Base-by-base conservation (phyloP, 2,797 vertebrate species). In the Mareca strepera region DNA sequence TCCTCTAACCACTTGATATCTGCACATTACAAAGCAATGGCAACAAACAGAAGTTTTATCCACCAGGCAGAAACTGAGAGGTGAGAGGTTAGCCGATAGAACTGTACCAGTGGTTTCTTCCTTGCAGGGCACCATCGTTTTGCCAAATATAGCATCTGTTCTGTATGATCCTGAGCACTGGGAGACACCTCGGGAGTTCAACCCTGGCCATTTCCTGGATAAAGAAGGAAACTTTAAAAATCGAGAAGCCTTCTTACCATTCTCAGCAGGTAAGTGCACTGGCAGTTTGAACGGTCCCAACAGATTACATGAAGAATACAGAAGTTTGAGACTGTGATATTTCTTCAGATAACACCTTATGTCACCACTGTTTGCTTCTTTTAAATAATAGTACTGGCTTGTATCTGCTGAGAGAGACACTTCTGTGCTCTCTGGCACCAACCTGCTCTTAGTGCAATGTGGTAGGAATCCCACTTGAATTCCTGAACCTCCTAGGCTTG, bases 131-230 rank as follows among this genome's bases (percentile, higher is more conserved):
- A 97, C 96, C 75, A 46, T 97, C 11, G 14, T 97, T 78, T 66
- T 97, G 5, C 94, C 97, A 64, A 97, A 96, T n/a, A 88, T 97
- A 93, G 93, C 82, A 37, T 97, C 97, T 48, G 97, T 87, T 84
- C 82, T 97, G 20, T 91, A 85, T 7, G 92, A 97, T 74, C 94
- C 96, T 11, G 88, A 97, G 75, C 91, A 93, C 55, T 97, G 96
- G 97, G 93, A 97, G 50, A 98, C 90, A 26, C 96, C 95, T 60
- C 31, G 18, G 22, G 88, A 95, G n/a, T 97, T 97, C 93, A 98
- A 97, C 82, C 95, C 96, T 7, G 53, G 73, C 70, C 96, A 97
- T 82, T 97, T 98, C 78, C 94, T 97, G 90, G 96, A 97, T 72
- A 91, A 96, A 72, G 92, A 95, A 37, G 97, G 96, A 92, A 96